Percentiles rank a stretch among this genome's conserved stretches.
Conservation (phyloP, 2,797 vertebrate genomes). For the Sandelia bainsii region DNA sequence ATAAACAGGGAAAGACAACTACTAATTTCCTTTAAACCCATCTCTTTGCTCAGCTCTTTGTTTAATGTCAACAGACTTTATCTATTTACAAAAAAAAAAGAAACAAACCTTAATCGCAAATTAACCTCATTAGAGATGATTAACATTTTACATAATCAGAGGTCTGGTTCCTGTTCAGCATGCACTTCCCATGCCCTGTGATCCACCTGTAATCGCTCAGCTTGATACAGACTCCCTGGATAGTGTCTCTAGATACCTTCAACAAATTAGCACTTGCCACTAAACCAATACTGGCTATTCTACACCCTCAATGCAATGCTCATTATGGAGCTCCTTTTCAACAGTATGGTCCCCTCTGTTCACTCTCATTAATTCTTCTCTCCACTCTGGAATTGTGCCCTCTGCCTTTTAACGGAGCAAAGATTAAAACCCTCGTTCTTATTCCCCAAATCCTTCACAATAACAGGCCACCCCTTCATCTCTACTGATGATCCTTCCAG, state of each 20-base stretch:
- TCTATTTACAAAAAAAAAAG: neutral
- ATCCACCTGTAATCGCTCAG: slow-evolving; percentile 35
- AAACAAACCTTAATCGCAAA: slow-evolving; percentile 20
- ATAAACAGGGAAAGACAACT: neutral
- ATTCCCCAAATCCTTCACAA: slow-evolving; percentile 36
- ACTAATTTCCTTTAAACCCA: neutral
- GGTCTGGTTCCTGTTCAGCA: slow-evolving; percentile 19
- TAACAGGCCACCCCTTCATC: slow-evolving; percentile 24
- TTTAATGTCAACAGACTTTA: slow-evolving; percentile 13
- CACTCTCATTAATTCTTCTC: slow-evolving; percentile 27
- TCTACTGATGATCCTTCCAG: slow-evolving; percentile 18
- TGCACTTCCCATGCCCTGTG: slow-evolving; percentile 13
- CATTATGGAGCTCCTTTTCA: slow-evolving; percentile 38
- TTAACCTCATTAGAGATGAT: slow-evolving; percentile 28
- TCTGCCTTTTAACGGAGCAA: slow-evolving; percentile 38
- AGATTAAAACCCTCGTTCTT: slow-evolving; percentile 45
- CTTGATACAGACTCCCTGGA: slow-evolving; percentile 29
- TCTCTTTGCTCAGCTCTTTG: neutral
- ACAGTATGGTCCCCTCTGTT: slow-evolving; percentile 16
- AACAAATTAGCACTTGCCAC: slow-evolving; percentile 47
- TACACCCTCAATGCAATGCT: slow-evolving; percentile 27
- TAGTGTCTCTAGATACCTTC: slow-evolving; percentile 29
- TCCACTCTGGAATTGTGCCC: slow-evolving; percentile 17
- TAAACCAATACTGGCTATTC: slow-evolving; percentile 25
- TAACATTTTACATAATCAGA: slow-evolving; percentile 11